phyloP scores from a whole-genome alignment of 2,888 invertebrate genomes.

The Phania funesta region DNA sequence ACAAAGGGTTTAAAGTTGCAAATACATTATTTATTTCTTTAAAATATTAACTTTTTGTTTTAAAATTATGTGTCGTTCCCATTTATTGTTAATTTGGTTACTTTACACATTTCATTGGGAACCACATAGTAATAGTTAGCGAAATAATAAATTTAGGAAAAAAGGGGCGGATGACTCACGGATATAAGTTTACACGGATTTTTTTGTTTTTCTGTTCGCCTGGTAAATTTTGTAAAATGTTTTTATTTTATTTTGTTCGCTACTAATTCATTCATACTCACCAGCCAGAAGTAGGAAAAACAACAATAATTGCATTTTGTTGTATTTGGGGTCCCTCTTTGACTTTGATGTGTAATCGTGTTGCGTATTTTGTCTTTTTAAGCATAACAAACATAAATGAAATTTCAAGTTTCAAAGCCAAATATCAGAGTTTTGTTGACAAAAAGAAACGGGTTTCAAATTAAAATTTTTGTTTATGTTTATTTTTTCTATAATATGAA shows the following conservation, averaged over 20 bases:
- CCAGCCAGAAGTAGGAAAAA: neutral
- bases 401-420: neutral
- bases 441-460: neutral
- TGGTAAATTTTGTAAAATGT: conserved; percentile 44
- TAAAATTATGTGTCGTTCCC: conserved; percentile 5
- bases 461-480: neutral
- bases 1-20: conserved; percentile 3
- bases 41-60: neutral
- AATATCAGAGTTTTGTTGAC: neutral
- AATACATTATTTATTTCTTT: no score
- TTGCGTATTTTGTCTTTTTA: neutral
- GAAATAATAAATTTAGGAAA: conserved; percentile 7
- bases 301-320: conserved; percentile 29
- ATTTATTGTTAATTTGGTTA: neutral
- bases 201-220: conserved; percentile 46
- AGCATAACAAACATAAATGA: no score
- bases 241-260: conserved; percentile 28
- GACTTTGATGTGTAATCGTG: conserved; percentile 48
- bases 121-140: conserved; percentile 9
- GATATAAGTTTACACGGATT: conserved; percentile 67
- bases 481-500: no score
- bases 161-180: conserved; percentile 78
- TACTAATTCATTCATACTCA: neutral
- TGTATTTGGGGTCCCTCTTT: conserved; percentile 30
- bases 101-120: neutral